Evolutionary conservation across 2,797 vertebrate genomes (phyloP).

Genomic region (Neopelma chrysocephalum): DNA sequence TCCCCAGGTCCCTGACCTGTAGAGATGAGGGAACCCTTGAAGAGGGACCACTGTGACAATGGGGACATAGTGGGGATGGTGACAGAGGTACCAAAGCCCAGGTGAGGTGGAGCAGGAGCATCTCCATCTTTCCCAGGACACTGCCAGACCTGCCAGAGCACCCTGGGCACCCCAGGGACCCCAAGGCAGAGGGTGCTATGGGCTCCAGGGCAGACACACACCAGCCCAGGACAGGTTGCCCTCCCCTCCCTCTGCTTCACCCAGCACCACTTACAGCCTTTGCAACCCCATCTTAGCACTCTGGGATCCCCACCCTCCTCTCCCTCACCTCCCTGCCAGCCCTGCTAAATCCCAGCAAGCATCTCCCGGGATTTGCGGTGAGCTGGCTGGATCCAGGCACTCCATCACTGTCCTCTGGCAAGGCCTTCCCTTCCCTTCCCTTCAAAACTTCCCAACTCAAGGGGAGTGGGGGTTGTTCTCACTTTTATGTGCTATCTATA

Average conservation of each 20-base stretch:
- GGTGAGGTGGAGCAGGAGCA: background rate
- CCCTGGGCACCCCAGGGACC: background rate
- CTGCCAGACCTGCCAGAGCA: background rate
- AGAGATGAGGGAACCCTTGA: background rate
- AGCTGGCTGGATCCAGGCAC: background rate
- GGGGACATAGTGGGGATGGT: background rate
- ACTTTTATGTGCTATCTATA: slow-evolving; percentile 29
- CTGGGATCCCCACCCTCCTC: background rate
- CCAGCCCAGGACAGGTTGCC: background rate
- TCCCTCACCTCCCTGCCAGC: background rate
- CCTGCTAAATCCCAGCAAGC: background rate
- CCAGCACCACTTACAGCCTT: rapidly evolving
- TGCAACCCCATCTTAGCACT: background rate
- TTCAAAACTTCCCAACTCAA: background rate
- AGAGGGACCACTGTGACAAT: background rate
- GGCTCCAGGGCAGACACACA: background rate
- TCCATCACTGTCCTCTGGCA: background rate
- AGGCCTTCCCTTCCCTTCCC: background rate
- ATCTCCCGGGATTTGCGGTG: background rate
- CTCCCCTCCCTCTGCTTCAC: background rate
- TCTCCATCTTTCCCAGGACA: background rate
- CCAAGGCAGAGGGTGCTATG: background rate
- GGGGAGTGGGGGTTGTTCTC: slow-evolving; percentile 6
- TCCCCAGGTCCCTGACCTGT: rapidly evolving
- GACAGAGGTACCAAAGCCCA: background rate